These are phyloP conservation scores for Lepidocyrtinus sp. DNA, from an alignment of 2,888 invertebrate species.

Conservation along the genomic window DNA sequence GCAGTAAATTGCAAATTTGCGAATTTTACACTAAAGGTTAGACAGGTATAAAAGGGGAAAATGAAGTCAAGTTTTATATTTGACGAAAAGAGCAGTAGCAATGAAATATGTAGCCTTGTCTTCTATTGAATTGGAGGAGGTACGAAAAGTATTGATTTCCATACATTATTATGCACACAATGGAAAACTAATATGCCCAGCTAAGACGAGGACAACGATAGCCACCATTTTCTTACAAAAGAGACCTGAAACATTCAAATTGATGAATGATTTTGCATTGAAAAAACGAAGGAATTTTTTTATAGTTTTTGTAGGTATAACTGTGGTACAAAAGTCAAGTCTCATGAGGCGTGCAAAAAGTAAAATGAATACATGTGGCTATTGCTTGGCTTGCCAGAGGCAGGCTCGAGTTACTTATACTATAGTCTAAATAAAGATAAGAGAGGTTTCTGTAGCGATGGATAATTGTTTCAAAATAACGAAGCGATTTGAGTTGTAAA, in stretches of 20 bases:
- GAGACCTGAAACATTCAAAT: background rate
- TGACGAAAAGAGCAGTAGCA: background rate
- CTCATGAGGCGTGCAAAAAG: background rate
- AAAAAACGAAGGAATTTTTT: background rate
- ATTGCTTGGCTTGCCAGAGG: too few relatives aligned
- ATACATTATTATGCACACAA: background rate
- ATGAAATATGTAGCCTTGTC: background rate
- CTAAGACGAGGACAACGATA: background rate
- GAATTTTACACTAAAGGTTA: too few relatives aligned
- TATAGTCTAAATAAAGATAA: constrained; percentile 7
- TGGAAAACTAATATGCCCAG: background rate
- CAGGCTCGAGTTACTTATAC: background rate
- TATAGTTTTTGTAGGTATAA: background rate
- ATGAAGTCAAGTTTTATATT: background rate
- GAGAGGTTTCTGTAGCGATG: background rate
- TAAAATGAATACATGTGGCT: too few relatives aligned
- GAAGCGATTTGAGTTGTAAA: background rate
- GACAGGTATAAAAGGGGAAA: too few relatives aligned
- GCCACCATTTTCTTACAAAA: background rate
- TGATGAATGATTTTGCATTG: constrained; percentile 4
- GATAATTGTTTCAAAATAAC: background rate
- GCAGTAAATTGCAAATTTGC: background rate
- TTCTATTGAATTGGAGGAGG: too few relatives aligned
- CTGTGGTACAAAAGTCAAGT: background rate
- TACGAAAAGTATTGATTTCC: too few relatives aligned